Evolutionary conservation across 2,113 vertebrate species (phyloP).

Genomic region (Myxocyprinus asiaticus): DNA sequence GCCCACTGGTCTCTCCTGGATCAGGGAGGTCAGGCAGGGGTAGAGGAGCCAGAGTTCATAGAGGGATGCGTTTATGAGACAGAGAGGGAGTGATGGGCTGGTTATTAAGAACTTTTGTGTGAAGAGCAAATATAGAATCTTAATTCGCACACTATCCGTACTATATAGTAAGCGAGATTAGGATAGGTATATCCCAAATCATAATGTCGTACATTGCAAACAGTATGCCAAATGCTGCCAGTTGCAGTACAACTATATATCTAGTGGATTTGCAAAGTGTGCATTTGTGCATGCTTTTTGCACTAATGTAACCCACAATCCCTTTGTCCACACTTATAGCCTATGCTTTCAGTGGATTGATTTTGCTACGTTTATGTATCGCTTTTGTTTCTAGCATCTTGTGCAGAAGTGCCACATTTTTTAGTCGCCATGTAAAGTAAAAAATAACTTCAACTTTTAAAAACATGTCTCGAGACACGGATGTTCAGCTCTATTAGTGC

Average conservation of each 20-base stretch:
- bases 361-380: too few relatives aligned
- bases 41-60: not conserved
- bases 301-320: not conserved
- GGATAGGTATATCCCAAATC: not conserved
- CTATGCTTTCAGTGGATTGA: too few relatives aligned
- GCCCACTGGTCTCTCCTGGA: conserved; percentile 1
- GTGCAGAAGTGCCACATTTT: too few relatives aligned
- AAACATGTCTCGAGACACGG: too few relatives aligned
- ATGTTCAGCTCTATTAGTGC: too few relatives aligned
- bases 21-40: not conserved
- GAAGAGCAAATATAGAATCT: not conserved
- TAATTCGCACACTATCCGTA: not conserved
- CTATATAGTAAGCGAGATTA: not conserved
- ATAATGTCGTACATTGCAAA: not conserved
- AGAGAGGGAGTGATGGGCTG: not conserved
- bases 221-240: too few relatives aligned
- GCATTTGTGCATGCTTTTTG: not conserved
- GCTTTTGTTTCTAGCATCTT: too few relatives aligned
- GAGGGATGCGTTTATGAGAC: not conserved
- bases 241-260: not conserved
- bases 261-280: not conserved
- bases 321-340: not conserved
- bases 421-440: too few relatives aligned
- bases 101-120: not conserved
- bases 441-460: too few relatives aligned